Conservation (phyloP, 2,797 vertebrate genomes). For the Odontamblyopus rebecca region DNA sequence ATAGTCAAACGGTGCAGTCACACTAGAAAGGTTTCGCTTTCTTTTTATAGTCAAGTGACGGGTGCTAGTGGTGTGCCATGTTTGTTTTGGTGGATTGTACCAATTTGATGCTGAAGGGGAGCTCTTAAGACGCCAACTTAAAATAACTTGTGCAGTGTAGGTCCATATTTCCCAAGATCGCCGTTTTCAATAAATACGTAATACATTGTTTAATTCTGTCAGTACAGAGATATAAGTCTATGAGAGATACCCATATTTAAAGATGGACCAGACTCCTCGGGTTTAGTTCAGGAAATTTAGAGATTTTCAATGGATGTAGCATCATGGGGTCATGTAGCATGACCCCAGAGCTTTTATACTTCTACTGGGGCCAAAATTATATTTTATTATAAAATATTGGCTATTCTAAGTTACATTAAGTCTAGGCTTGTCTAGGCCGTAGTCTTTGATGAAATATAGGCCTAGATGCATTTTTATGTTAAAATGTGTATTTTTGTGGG, state of each 20-base stretch:
- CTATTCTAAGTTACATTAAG: too few species aligned
- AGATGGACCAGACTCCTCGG: not conserved
- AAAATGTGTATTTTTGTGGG: too few species aligned
- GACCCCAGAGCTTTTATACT: too few species aligned
- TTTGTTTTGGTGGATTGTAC: constrained; percentile 63
- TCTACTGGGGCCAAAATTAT: too few species aligned
- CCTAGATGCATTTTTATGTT: too few species aligned
- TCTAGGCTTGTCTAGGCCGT: too few species aligned
- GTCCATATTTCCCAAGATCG: not conserved
- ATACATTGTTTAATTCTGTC: too few species aligned
- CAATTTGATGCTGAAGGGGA: constrained; percentile 28
- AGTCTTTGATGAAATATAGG: too few species aligned
- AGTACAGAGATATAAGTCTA: too few species aligned
- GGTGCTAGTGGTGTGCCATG: constrained; percentile 42
- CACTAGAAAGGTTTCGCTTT: constrained; percentile 50
- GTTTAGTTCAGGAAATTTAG: constrained; percentile 1
- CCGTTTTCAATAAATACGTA: not conserved
- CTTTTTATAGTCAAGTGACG: not conserved
- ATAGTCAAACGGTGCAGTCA: not conserved
- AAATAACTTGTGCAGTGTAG: not conserved
- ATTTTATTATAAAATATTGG: too few species aligned
- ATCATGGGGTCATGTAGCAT: too few species aligned
- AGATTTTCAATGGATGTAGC: not conserved
- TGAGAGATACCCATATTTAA: not conserved
- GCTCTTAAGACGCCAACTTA: not conserved